These are phyloP conservation scores for Eupithecia dodoneata DNA, from an alignment of 2,888 invertebrate genomes.

Conservation along the genomic window DNA sequence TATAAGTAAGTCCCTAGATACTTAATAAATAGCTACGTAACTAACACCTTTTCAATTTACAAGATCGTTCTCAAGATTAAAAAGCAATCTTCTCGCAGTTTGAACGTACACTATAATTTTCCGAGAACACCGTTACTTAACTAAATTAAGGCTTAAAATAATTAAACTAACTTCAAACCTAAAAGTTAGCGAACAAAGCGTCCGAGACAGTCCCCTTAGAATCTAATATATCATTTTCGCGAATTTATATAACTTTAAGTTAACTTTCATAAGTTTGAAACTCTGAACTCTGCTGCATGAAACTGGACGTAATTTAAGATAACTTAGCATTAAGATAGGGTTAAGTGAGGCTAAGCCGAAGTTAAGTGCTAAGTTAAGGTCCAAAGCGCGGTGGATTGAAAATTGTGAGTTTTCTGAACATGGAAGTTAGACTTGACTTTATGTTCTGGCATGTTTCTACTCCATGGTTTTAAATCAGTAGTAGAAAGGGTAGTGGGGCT, in stretches of 20 bases:
- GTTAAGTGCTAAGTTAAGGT: constrained; percentile 67
- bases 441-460: neutral
- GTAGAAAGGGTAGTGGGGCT: too few species aligned
- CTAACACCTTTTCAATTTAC: constrained; percentile 6
- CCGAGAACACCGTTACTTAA: constrained; percentile 25
- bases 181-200: constrained; percentile 38
- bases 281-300: constrained; percentile 57
- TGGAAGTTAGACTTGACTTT: neutral
- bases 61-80: neutral
- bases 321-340: constrained; percentile 72
- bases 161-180: constrained; percentile 40
- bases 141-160: constrained; percentile 41
- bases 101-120: constrained; percentile 25
- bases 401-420: neutral
- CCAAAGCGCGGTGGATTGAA: neutral
- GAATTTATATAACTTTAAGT: constrained; percentile 55
- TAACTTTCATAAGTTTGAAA: constrained; percentile 64
- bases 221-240: constrained; percentile 61
- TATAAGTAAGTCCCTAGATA: neutral
- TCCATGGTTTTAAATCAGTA: neutral
- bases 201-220: constrained; percentile 42
- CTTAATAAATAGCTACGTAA: neutral
- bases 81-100: constrained; percentile 4
- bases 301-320: constrained; percentile 65
- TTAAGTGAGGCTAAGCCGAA: constrained; percentile 70